Percentiles rank a stretch among this genome's conserved stretches.
Conservation (phyloP, 1,140 invertebrate genomes). For the Zaprionus capensis region DNA sequence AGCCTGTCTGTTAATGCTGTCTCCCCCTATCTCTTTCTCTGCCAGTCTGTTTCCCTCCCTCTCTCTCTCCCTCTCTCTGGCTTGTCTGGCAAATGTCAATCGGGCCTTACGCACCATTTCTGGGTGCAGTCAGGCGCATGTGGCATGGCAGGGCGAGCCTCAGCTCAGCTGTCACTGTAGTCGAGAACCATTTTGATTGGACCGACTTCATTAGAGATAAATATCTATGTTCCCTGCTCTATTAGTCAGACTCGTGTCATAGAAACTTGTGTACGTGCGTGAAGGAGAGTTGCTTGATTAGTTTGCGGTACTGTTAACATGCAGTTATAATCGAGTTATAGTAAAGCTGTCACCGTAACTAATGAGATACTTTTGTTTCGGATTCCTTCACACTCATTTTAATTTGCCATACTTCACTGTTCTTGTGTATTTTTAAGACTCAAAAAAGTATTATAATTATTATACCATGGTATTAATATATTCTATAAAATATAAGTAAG, state of each 20-base stretch:
- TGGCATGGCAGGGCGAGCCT: slow-evolving; percentile 54
- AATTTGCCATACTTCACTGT: too few species aligned
- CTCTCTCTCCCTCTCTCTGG: neutral
- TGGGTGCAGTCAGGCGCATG: slow-evolving; percentile 58
- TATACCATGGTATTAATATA: too few species aligned
- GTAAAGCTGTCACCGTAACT: neutral
- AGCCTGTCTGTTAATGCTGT: slow-evolving; percentile 14
- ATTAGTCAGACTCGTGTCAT: slow-evolving; percentile 53
- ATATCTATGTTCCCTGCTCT: slow-evolving; percentile 55
- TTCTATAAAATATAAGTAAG: too few species aligned
- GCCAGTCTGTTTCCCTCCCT: neutral
- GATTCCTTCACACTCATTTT: too few species aligned
- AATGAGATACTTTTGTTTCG: too few species aligned
- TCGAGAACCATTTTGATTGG: slow-evolving; percentile 31
- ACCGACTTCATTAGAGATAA: slow-evolving; percentile 51
- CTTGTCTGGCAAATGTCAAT: slow-evolving; percentile 69
- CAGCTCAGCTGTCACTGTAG: slow-evolving; percentile 39
- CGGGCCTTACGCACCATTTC: slow-evolving; percentile 62
- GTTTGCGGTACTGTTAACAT: neutral
- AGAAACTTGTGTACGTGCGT: slow-evolving; percentile 44
- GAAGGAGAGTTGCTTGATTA: neutral
- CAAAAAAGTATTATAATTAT: too few species aligned
- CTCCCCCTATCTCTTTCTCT: neutral
- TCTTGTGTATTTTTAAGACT: too few species aligned
- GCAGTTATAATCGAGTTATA: neutral